Percentiles rank a stretch among this genome's conserved stretches.
phyloP scores from a whole-genome alignment of 2,113 vertebrate species.

The Melanerpes aurifrons region DNA sequence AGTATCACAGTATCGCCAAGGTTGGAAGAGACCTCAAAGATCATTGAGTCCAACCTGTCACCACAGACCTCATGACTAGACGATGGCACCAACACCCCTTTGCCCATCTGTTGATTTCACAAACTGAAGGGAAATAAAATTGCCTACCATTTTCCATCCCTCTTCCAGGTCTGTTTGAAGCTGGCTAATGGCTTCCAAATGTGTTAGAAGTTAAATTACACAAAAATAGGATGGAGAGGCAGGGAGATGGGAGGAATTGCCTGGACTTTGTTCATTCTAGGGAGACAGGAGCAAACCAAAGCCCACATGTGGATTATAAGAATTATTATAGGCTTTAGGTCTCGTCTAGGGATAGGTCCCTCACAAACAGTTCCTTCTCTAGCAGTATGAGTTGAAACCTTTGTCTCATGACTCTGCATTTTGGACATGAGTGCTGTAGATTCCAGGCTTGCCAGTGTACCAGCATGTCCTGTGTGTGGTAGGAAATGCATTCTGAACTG shows the following conservation, averaged over 20 bases:
- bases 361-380: background rate
- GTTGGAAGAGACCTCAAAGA: too few species aligned
- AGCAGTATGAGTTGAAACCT: background rate
- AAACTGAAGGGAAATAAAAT: background rate
- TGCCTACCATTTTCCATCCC: background rate
- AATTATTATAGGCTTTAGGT: background rate
- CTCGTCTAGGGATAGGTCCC: background rate
- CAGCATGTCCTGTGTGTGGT: rapidly evolving
- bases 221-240: background rate
- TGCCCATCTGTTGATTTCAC: background rate
- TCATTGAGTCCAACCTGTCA: too few species aligned
- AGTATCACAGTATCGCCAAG: too few species aligned
- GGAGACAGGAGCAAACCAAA: background rate
- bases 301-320: background rate
- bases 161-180: background rate
- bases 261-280: background rate
- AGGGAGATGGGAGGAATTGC: background rate
- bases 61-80: too few species aligned
- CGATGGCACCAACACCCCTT: background rate
- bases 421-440: background rate
- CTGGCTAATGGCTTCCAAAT: background rate
- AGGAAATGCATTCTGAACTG: background rate
- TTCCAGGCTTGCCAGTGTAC: background rate
- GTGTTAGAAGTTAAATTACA: background rate
- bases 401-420: background rate